Evolutionary conservation across 92 coral and sea anemone species (phyloP), one percentile per base, ranked within the genome.

Genomic region (Micromussa lordhowensis): DNA sequence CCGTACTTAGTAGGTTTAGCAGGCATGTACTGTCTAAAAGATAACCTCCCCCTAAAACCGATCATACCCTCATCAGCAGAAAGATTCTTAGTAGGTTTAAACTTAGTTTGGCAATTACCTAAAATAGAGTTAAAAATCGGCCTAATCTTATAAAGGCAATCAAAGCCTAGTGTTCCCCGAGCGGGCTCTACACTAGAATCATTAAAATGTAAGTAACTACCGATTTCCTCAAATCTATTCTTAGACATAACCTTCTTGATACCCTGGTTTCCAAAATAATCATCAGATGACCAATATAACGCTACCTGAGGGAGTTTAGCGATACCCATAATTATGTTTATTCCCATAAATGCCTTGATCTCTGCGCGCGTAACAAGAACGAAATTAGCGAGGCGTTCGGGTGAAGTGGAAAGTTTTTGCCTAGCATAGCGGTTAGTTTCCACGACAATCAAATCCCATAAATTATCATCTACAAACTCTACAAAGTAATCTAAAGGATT

Each of bases 1-100:
- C 94, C 91, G 70, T 93, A 91, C 68, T 93, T 91, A 12, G 92
- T 90, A 51, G 94, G 94, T 51, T 93, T 91, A 2, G 87, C 90
- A 32, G 91, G 96, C 91, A 94, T 86, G 66, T 92, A 86, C 80
- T 92, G 91, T 34, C 86, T 32, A 68, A 94, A 94, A 26, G 91
- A 89, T 36, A 92, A 73, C 85, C 93, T 82, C 26, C 63, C 63
- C 75, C 90, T 92, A 55, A 79, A 88, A 5, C 79, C 87, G 1
- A 92, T 63, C 93, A 89, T 92, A n/a, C 92, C 93, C 66, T 92
- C 91, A 79, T 92, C 88, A 7, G 86, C 74, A 2, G 93, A 79
- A 40, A 92, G 77, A 36, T 89, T 82, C 78, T 90, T 86, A 3
- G 18, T 54, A 10, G 88, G 94, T 21, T 68, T n/a, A 72, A 40